Evolutionary conservation across 2,797 vertebrate species (phyloP), one percentile per base, ranked within the genome.

Genomic region (Arctocebus calabarensis): DNA sequence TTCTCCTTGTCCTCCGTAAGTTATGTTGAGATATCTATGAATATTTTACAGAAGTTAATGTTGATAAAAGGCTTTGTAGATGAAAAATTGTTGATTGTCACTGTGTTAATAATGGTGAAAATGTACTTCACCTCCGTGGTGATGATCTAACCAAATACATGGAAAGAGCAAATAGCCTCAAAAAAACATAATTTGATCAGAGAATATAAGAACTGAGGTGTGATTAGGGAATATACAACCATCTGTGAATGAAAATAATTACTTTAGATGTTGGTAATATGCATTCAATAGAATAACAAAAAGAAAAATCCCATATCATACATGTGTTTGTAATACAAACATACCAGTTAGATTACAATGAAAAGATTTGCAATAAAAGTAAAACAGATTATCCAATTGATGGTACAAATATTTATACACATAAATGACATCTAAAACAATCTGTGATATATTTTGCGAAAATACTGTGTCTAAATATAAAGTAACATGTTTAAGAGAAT

Each of bases 31-130:
- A 70, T 43, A 61, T 61, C 25, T 73, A 62, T 93, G 52, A 84
- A 94, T 92, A 90, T 52, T 52, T 52, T 52, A 52, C 48, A 52
- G 48, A 52, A 4, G 14, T 82, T 13, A 71, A 29, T 62, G 5
- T 32, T 95, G n/a, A 34, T 64, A 40, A 93, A 94, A 70, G 40
- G 25, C 40, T 93, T 93, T 93, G 40, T 23, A 85, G 55, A 68
- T 95, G 40, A 55, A 77, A 94, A 87, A 64, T 9, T 90, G 73
- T 64, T 84, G 73, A 25, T 23, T 45, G 37, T 68, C 14, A 23
- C 22, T n/a, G 6, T 77, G 45, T 45, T 70, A 66, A 48, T 48
- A 73, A 40, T 61, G 8, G 8, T 75, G 40, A 84, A n/a, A 75
- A 17, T 88, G 19, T 75, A 22, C 13, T 25, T 92, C 23, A 75